Base-by-base conservation (phyloP, 2,113 vertebrate species). In the Clupea harengus region DNA sequence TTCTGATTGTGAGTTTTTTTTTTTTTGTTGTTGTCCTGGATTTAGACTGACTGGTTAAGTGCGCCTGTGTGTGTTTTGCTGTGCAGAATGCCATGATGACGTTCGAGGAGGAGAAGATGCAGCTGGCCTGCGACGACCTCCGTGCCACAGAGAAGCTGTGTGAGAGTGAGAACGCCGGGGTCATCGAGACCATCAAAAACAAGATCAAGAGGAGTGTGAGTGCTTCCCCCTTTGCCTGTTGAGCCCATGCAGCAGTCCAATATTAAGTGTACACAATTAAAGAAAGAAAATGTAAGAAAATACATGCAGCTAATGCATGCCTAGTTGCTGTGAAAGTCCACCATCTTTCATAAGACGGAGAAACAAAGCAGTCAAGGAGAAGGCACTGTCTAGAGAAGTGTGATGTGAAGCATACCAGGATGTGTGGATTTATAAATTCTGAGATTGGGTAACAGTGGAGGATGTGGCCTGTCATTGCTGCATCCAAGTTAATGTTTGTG, bases 101-200 rank as follows among this genome's bases (percentile, higher is more conserved):
- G 0, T 99, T 98, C 92, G 97, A 99, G 91, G 97, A 98, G 88
- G 97, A 99, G 92, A 99, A 98, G 89, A 98, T 99, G 97, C 97
- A 98, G 47, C 60, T 95, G 92, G 97, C 97, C 0, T 97, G 96
- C 72, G 97, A 99, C 81, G 97, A 98, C 90, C 95, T 99, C 86
- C 97, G 96, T 91, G 96, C 96, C 2, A 99, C 97, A 0, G 97
- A 99, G 92, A 96, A 94, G 72, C 93, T 99, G 84, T 99, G 97
- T 89, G 97, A 98, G 92, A 97, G 96, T 85, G 97, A 97, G 91
- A 97, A 97, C 94, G 90, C 95, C 57, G 96, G 97, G 11, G 97
- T 99, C 44, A 97, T 99, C 88, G 97, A 99, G 95, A 96, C 97
- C 72, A 97, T 99, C 89, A 99, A 97, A 91, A 98, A 96, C 91